Base-by-base conservation (phyloP, 2,888 invertebrate species). In the Calliphora vomitoria region DNA sequence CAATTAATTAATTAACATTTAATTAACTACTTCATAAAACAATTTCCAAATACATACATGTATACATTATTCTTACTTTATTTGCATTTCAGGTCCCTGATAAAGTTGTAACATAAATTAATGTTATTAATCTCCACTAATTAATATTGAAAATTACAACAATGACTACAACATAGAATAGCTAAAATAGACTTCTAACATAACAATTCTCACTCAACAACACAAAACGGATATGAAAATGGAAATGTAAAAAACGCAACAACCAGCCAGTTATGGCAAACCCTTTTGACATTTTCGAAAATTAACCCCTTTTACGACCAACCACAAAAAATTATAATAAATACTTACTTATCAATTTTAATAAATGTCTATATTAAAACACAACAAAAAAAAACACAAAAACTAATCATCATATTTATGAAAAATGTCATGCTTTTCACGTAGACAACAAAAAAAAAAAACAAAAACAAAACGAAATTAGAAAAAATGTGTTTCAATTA, bases 401-500 rank as follows among this genome's bases (percentile, higher is more conserved):
- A 50, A 50, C 35, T 55, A 31, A 38, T 55, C 47, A 81, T 81
- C 31, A 20, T 41, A 58, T 79, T 79, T 80, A 71, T 80, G 71
- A 71, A 71, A 80, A 62, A 80, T 71, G 60, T 50, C 53, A 55
- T 50, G 25, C 62, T 62, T 31, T 76, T 53, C 15, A 38, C 25
- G 62, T 15, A n/a, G 0, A 50, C 15, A 55, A 44, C 15, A 44
- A 5, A 20, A 44, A 31, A 25, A 71, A 62, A 50, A 15, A 31
- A 50, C 15, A 60, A 60, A 60, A 60, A 60, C 60, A 8, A 60
- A 55, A 55, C 18, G 18, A 60, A 60, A 35, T 60, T 60, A 50
- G 35, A n/a, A 60, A 60, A 58, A 18, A 58, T 69, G 71, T 80
- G 72, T 72, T 72, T 81, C 72, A 81, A 81, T 81, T 81, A 81